phyloP scores from a whole-genome alignment of 2,113 vertebrate genomes.

The Peucedramus taeniatus region DNA sequence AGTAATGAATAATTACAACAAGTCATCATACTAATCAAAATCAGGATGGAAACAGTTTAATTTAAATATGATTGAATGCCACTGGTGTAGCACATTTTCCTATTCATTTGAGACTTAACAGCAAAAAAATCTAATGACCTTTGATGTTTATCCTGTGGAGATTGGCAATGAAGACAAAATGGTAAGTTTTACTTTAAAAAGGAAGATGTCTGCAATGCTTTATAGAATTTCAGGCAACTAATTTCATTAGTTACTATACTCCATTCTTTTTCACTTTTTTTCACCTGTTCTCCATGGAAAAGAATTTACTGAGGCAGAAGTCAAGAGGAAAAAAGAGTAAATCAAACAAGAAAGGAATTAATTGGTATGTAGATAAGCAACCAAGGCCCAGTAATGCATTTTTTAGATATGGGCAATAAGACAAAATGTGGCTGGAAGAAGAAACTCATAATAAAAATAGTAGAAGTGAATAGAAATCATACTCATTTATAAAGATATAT shows the following conservation, averaged over 20 bases:
- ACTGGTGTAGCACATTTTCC: not conserved
- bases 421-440: not conserved
- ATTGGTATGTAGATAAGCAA: constrained; percentile 23
- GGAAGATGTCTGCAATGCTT: not conserved
- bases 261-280: not conserved
- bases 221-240: not conserved
- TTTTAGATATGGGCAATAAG: not conserved
- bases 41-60: not conserved
- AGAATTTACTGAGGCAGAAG: not conserved
- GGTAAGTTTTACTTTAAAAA: not conserved
- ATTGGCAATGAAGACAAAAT: not conserved
- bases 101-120: not conserved
- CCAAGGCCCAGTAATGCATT: not conserved
- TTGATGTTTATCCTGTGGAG: not conserved
- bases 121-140: not conserved
- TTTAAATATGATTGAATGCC: not conserved
- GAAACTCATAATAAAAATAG: not conserved
- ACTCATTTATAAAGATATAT: not conserved
- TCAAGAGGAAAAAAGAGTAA: constrained; percentile 5
- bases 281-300: not conserved
- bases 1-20: not conserved
- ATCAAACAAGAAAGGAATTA: constrained; percentile 16
- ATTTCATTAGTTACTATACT: not conserved
- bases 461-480: not conserved
- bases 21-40: constrained; percentile 7